Evolutionary conservation across 2,797 vertebrate genomes (phyloP), one percentile per base, ranked within the genome.

Genomic region (Labroides dimidiatus): DNA sequence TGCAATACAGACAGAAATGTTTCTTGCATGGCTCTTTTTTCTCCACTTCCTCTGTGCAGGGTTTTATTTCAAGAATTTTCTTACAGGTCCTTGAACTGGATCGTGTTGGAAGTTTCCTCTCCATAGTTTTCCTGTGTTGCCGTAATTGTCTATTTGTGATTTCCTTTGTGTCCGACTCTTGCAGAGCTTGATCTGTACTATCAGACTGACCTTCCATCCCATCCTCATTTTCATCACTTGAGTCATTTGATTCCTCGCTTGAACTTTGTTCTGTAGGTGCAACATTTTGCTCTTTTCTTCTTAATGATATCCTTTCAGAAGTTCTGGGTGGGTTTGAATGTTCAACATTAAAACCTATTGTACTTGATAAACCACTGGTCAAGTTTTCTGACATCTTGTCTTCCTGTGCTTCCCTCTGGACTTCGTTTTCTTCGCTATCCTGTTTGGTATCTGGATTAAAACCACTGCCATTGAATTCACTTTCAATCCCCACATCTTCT

Each of bases 1-100:
- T 86, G 71, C 92, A 93, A 66, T 90, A 92, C 10, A 91, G 76
- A 71, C 92, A 93, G 56, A 90, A 90, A 58, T 92, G 88, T 50
- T 90, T 92, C 67, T 89, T 92, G 37, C 45, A 36, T 0, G 72
- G 7, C 13, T 85, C 75, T 30, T 82, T 86, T 55, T 82, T 89
- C 47, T 84, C 79, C 0, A 80, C 64, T 4, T 53, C 33, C 1
- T 7, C 55, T 16, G 10, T 41, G n/a, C 10, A 43, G 4, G 78
- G 59, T 39, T 67, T 55, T 14, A 12, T 67, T 49, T 76, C 39
- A 49, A 80, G 1, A 24, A 89, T 67, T 75, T 85, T 92, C 55
- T 82, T 87, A 43, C 73, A 57, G n/a, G 73, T 83, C 61, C 87
- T 78, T 56, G 39, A 76, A 79, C 87, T 91, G 37, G 85, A 77